Evolutionary conservation across 2,113 vertebrate species (phyloP).

Genomic region (Cariama cristata): DNA sequence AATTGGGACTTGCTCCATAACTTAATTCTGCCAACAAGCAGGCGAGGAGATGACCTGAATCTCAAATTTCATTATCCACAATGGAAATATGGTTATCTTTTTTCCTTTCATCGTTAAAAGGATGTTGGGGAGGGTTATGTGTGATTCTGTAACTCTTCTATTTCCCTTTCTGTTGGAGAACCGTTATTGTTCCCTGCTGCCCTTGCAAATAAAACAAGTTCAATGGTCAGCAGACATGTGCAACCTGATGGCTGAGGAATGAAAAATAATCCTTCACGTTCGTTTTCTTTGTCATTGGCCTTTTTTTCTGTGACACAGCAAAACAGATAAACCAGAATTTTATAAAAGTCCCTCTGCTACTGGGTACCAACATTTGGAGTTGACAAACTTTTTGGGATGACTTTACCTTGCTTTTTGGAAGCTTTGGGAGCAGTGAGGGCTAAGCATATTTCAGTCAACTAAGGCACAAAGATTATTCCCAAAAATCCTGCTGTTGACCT

Average conservation of each 20-base stretch:
- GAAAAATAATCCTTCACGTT: conserved; percentile 22
- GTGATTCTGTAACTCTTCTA: background rate
- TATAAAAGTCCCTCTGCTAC: background rate
- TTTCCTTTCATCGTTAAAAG: conserved; percentile 4
- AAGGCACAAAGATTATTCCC: background rate
- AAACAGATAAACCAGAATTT: background rate
- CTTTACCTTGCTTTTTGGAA: background rate
- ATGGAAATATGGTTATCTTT: conserved; percentile 19
- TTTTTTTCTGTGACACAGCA: background rate
- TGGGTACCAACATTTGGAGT: background rate
- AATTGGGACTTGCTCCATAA: background rate
- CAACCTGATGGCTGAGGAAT: background rate
- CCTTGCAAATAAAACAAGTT: conserved; percentile 12
- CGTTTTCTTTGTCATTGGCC: background rate
- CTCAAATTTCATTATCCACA: background rate
- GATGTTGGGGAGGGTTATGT: background rate
- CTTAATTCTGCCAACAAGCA: background rate
- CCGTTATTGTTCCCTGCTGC: background rate
- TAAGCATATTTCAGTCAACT: background rate
- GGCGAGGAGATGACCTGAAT: background rate
- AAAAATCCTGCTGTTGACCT: background rate
- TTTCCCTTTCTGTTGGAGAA: conserved; percentile 21
- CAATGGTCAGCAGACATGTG: background rate
- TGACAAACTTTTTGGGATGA: background rate
- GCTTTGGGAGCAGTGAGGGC: background rate